Evolutionary conservation across 2,113 vertebrate species (phyloP).

Genomic region (Ranitomeya variabilis): DNA sequence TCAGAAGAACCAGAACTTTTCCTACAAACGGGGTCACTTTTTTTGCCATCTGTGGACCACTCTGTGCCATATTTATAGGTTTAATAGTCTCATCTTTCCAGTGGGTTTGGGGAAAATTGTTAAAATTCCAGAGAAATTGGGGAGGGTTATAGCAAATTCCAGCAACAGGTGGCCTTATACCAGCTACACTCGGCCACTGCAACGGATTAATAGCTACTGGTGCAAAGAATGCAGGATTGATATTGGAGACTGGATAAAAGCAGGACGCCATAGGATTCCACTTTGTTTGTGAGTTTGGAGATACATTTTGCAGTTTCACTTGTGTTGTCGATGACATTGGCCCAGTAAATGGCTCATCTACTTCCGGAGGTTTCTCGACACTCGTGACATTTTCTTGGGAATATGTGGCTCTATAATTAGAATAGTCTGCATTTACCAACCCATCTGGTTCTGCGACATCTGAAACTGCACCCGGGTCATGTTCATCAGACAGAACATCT

Average conservation of each 20-base stretch:
- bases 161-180: slow-evolving; percentile 57
- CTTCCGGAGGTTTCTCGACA: slow-evolving; percentile 54
- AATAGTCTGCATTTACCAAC: not conserved
- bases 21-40: slow-evolving; percentile 74
- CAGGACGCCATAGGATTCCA: slow-evolving; percentile 82
- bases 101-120: slow-evolving; percentile 70
- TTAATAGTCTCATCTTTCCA: slow-evolving; percentile 73
- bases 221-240: slow-evolving; percentile 77
- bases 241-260: slow-evolving; percentile 73
- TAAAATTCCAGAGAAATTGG: slow-evolving; percentile 68
- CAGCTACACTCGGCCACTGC: slow-evolving; percentile 69
- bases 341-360: not conserved
- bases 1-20: slow-evolving; percentile 87
- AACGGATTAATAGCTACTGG: slow-evolving; percentile 75
- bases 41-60: slow-evolving; percentile 67
- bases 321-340: slow-evolving; percentile 37
- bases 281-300: slow-evolving; percentile 7
- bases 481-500: not conserved
- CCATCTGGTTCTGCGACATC: slow-evolving; percentile 34
- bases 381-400: slow-evolving; percentile 45
- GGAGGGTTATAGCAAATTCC: slow-evolving; percentile 65
- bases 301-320: not conserved
- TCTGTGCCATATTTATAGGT: slow-evolving; percentile 61
- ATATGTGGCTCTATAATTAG: slow-evolving; percentile 51
- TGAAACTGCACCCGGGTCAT: slow-evolving; percentile 14